These are phyloP conservation scores for Coronaproctus castanopsis DNA, from an alignment of 2,888 invertebrate species.

Conservation along the genomic window DNA sequence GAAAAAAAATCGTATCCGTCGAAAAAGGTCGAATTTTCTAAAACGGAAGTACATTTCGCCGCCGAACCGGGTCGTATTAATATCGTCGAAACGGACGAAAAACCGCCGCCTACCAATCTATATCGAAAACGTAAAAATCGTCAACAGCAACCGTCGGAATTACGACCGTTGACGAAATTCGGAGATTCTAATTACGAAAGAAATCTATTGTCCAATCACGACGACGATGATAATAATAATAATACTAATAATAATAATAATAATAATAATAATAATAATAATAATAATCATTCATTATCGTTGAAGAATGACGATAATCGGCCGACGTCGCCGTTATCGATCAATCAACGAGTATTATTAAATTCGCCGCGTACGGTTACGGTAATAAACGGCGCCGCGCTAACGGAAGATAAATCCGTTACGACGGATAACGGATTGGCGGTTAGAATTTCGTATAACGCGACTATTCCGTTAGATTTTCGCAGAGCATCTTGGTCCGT, in stretches of 20 bases:
- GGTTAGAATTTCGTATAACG: constrained; percentile 18
- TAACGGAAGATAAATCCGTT: constrained; percentile 1
- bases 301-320: not conserved
- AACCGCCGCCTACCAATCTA: constrained; percentile 59
- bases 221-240: not conserved
- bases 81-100: constrained; percentile 70
- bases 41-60: constrained; percentile 72
- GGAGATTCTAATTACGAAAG: constrained; percentile 2
- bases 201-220: not conserved
- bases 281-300: too few species aligned
- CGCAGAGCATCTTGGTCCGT: constrained; percentile 27
- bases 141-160: not conserved
- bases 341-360: constrained; percentile 16
- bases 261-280: too few species aligned
- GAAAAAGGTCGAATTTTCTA: constrained; percentile 71
- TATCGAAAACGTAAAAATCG: constrained; percentile 14
- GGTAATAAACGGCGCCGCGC: constrained; percentile 16
- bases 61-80: constrained; percentile 68
- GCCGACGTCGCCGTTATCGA: not conserved
- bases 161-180: constrained; percentile 1
- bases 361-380: too few species aligned
- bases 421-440: constrained; percentile 18
- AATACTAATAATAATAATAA: not conserved
- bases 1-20: constrained; percentile 5
- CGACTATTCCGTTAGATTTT: constrained; percentile 14